These are phyloP conservation scores for Caenorhabditis brenneri DNA, from an alignment of 1,140 invertebrate genomes.

Conservation along the genomic window DNA sequence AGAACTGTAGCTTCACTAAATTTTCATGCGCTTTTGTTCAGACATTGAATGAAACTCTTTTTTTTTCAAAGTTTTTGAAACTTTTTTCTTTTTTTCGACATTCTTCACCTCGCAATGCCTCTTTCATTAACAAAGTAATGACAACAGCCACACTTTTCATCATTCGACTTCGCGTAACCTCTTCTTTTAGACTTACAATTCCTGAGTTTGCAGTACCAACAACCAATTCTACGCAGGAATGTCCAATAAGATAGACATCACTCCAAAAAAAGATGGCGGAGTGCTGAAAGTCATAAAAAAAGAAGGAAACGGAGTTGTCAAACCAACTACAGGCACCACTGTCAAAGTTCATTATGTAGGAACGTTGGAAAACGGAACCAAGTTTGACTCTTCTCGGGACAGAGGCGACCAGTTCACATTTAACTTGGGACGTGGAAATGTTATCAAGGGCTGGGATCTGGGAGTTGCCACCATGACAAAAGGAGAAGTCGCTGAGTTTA, in stretches of 20 bases:
- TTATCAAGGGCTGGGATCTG: conserved; percentile 51
- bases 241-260: neutral
- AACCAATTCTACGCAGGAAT: neutral
- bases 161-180: too few relatives aligned
- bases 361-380: conserved; percentile 39
- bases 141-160: too few relatives aligned
- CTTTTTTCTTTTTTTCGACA: too few relatives aligned
- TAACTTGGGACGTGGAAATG: conserved; percentile 42
- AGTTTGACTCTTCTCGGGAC: conserved; percentile 51
- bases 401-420: conserved; percentile 41
- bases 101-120: too few relatives aligned
- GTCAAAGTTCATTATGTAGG: conserved; percentile 53
- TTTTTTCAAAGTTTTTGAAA: too few relatives aligned
- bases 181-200: too few relatives aligned
- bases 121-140: too few relatives aligned
- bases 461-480: conserved; percentile 53
- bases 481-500: conserved; percentile 48
- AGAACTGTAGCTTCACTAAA: neutral
- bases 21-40: neutral
- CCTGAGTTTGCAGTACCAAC: neutral
- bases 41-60: neutral
- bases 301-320: conserved; percentile 3
- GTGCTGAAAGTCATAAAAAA: conserved; percentile 45
- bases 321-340: conserved; percentile 40
- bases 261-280: conserved; percentile 46